A percentile compares a stretch with the other conserved stretches of the same genome.
phyloP scores from a whole-genome alignment of 1,140 invertebrate genomes.

The Sarcophaga bullata region DNA sequence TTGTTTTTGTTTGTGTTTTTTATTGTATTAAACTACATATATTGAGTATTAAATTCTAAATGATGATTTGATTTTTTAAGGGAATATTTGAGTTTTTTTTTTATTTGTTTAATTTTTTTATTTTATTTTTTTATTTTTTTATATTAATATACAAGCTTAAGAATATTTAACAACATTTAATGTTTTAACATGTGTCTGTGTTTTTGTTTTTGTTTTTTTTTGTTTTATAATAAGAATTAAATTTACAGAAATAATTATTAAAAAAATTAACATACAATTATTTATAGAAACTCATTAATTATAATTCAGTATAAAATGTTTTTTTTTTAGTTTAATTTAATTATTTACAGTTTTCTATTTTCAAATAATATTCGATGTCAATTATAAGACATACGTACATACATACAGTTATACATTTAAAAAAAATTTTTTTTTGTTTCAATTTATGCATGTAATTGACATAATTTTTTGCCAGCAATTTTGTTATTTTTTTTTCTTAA shows the following conservation, averaged over 20 bases:
- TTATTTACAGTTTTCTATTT: constrained; percentile 25
- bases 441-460: constrained; percentile 21
- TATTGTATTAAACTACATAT: neutral
- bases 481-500: neutral
- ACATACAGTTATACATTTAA: neutral
- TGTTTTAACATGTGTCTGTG: constrained; percentile 54
- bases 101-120: constrained; percentile 30
- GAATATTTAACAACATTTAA: constrained; percentile 65
- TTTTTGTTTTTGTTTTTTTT: neutral
- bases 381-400: neutral
- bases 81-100: neutral
- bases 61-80: constrained; percentile 18
- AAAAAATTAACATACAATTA: no score
- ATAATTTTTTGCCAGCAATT: neutral
- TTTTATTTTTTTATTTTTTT: constrained; percentile 46
- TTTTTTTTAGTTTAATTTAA: neutral
- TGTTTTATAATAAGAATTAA: neutral
- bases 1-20: neutral
- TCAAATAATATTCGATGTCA: neutral
- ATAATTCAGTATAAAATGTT: neutral
- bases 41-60: constrained; percentile 20
- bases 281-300: neutral
- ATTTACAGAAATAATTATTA: neutral
- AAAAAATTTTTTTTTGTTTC: constrained; percentile 4
- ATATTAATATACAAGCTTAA: constrained; percentile 62